Evolutionary conservation across 2,888 invertebrate species (phyloP), one percentile per base, ranked within the genome.

Genomic region (Rotaria sp.): DNA sequence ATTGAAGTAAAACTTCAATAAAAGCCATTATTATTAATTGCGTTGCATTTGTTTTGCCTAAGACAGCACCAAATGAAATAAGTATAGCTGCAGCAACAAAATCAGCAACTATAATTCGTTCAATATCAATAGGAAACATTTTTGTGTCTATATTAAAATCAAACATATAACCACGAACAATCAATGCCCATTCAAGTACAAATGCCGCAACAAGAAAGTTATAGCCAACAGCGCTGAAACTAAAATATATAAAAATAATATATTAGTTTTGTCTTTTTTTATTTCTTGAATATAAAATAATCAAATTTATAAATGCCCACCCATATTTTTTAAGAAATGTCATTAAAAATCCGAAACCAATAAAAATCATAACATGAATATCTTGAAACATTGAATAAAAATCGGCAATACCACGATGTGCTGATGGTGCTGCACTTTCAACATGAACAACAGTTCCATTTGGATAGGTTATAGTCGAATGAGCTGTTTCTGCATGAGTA

Each of bases 301-400:
- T 41, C 38, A 38, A 74, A 0, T 35, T 26, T 24, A 75, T 21
- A 26, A 38, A 15, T n/a, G 26, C 26, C 26, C n/a, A 80, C 80
- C 80, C 94, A 91, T 97, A 97, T 89, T 94, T 94, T 90, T 94
- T 94, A 86, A 97, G 92, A 90, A 97, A 97, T 1, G 96, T 96
- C 96, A 97, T 97, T 89, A 97, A 92, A 90, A 95, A 97, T 0
- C 96, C 97, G 90, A 97, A 97, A 88, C 97, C 97, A 89, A 96
- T 93, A 93, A 96, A 97, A 89, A 97, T 95, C 96, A 97, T 97
- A 59, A 96, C 95, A 92, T 97, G 97, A 35, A 96, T 94, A 92
- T 96, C 92, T 89, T 92, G 91, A 88, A 92, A 92, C 89, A 91
- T 92, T 91, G 89, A 85, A 90, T 80, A 80, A 10, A 80, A 80